Percentiles rank a stretch among this genome's conserved stretches.
phyloP scores from a whole-genome alignment of 2,888 invertebrate species.

The Ormia ochracea region DNA sequence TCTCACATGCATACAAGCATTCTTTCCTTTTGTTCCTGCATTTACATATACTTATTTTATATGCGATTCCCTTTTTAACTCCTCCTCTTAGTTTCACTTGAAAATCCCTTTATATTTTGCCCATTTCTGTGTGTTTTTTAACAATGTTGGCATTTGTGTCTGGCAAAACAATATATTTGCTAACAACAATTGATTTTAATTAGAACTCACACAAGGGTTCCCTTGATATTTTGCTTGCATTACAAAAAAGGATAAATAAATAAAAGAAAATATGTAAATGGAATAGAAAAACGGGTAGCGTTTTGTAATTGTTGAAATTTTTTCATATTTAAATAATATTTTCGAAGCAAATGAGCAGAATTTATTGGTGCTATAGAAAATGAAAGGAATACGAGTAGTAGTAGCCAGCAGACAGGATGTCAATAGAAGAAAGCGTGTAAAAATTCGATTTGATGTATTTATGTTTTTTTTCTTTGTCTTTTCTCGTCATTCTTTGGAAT shows the following conservation, averaged over 20 bases:
- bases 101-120: not conserved
- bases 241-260: too few species aligned
- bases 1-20: not conserved
- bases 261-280: conserved; percentile 33
- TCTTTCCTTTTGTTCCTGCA: not conserved
- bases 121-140: not conserved
- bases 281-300: conserved; percentile 2
- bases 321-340: conserved; percentile 19
- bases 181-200: conserved; percentile 63
- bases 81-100: conserved; percentile 4
- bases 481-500: too few species aligned
- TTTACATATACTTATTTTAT: not conserved
- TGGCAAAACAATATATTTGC: conserved; percentile 49
- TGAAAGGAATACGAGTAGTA: conserved; percentile 16
- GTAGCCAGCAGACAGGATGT: not conserved
- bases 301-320: not conserved
- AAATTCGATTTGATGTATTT: too few species aligned
- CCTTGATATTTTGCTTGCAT: conserved; percentile 46
- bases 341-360: conserved; percentile 34
- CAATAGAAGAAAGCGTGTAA: too few species aligned
- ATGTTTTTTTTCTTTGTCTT: too few species aligned
- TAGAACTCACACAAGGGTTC: conserved; percentile 59
- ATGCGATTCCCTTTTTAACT: conserved; percentile 3
- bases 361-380: conserved; percentile 29
- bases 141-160: conserved; percentile 18